phyloP scores from a whole-genome alignment of 2,888 invertebrate species.

The Metopia argyrocephala region DNA sequence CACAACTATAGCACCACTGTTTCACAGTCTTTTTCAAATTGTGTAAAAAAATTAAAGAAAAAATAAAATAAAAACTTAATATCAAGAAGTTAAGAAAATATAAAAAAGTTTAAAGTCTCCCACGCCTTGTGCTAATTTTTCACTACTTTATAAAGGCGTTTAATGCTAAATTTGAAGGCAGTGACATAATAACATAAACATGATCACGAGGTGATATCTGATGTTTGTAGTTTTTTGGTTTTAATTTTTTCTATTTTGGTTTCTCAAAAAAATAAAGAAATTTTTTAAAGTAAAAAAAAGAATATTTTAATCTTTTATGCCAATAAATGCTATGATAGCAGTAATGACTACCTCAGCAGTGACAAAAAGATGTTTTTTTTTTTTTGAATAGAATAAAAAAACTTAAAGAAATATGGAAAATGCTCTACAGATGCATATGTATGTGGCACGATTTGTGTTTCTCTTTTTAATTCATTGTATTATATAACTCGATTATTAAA shows the following conservation, averaged over 20 bases:
- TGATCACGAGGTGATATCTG: constrained; percentile 61
- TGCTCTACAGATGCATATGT: neutral
- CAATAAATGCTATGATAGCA: neutral
- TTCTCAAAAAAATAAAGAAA: neutral
- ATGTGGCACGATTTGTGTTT: too few species aligned
- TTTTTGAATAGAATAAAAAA: neutral
- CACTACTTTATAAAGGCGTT: constrained; percentile 62
- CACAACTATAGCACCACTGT: neutral
- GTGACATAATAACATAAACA: constrained; percentile 64
- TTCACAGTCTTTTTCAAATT: constrained; percentile 21
- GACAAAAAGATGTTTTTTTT: neutral
- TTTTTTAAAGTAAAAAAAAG: neutral
- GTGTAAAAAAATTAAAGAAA: constrained; percentile 47
- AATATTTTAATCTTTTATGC: neutral
- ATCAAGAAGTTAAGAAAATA: neutral
- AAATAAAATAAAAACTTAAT: neutral
- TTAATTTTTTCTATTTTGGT: neutral
- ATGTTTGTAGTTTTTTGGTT: constrained; percentile 18
- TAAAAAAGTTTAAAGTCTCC: constrained; percentile 68
- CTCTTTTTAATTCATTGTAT: too few species aligned
- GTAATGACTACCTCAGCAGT: constrained; percentile 1
- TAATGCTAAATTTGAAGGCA: constrained; percentile 62
- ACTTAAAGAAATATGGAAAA: neutral
- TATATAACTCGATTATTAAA: too few species aligned
- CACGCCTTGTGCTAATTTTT: constrained; percentile 76